Base-by-base conservation (phyloP, 2,888 invertebrate species). In the Leptura quadrifasciata region DNA sequence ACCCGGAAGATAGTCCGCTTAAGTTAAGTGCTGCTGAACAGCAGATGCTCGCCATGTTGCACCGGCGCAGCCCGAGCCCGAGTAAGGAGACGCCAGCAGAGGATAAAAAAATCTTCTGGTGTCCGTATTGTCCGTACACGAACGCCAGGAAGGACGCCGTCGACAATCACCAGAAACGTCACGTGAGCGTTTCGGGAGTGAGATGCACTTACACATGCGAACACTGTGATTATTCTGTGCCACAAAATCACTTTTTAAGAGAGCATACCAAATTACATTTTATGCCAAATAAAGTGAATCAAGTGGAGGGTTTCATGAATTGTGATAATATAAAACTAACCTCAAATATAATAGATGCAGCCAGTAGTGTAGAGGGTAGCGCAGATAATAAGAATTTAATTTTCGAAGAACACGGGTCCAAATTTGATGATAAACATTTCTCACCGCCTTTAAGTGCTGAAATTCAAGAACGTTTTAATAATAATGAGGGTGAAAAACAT, bases 241-340 rank as follows among this genome's bases (percentile, higher is more conserved):
- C 93, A 3, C 94, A 95, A 84, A 93, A 93, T 74, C 93, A 94
- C 84, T 93, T 94, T 80, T 90, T 96, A 47, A 92, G 94, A 57
- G 96, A 96, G 83, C 97, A 97, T 88, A 91, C 93, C 55, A 94
- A 94, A 85, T 91, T 95, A 70, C 97, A 97, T 88, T 96, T 96
- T 86, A 89, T 89, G 82, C 91, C 91, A 74, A 91, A 91, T 84
- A 93, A 92, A 86, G 89, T 89, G 75, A 86, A 91, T 47, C 90
- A 88, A 75, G 90, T 93, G 0, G 93, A 93, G 84, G 92, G 92
- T 83, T 93, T 90, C 85, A 91, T 92, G 85, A 91, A 91, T 79
- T 92, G 91, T 84, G 91, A 93, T 85, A 91, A 91, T 76, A 90
- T 93, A 76, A 92, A 91, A 84, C 90, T 93, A 82, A 91, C 90